Evolutionary conservation across 2,888 invertebrate species (phyloP).

Genomic region (Drosophila kuntzei): DNA sequence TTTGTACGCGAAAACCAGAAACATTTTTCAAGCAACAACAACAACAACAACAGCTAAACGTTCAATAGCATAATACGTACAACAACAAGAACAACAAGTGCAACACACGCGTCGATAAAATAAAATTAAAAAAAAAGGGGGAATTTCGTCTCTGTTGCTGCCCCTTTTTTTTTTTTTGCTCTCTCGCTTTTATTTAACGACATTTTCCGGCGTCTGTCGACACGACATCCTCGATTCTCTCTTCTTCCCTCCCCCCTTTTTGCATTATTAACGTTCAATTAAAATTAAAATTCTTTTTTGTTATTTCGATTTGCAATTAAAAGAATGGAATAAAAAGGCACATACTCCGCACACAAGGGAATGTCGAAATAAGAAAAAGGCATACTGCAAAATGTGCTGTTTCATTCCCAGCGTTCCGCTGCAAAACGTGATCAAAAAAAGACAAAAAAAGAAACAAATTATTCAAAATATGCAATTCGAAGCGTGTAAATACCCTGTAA

Average conservation of each 20-base stretch:
- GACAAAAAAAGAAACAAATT: too few species aligned
- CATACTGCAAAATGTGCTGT: constrained; percentile 36
- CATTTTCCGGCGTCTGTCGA: constrained; percentile 43
- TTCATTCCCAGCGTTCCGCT: constrained; percentile 44
- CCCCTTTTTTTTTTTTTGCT: constrained; percentile 1
- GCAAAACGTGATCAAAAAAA: constrained; percentile 4
- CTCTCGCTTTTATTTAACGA: constrained; percentile 13
- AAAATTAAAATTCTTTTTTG: constrained; percentile 18
- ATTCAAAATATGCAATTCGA: neutral
- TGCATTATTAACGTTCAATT: constrained; percentile 29
- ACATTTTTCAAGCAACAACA: constrained; percentile 16
- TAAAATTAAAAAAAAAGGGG: neutral
- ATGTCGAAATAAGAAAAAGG: constrained; percentile 1
- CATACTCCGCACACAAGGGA: neutral
- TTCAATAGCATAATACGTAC: constrained; percentile 25
- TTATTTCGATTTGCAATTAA: constrained; percentile 33
- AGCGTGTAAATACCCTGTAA: constrained; percentile 5
- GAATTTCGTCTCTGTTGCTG: constrained; percentile 15
- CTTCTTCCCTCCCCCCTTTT: neutral
- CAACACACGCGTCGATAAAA: constrained; percentile 27
- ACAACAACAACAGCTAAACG: constrained; percentile 8
- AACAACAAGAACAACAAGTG: constrained; percentile 25
- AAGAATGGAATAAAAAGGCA: constrained; percentile 10
- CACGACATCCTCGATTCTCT: constrained; percentile 1
- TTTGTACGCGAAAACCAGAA: constrained; percentile 42